Percentiles rank a stretch among this genome's conserved stretches.
phyloP scores from a whole-genome alignment of 2,113 vertebrate species.

The Percina caprodes region DNA sequence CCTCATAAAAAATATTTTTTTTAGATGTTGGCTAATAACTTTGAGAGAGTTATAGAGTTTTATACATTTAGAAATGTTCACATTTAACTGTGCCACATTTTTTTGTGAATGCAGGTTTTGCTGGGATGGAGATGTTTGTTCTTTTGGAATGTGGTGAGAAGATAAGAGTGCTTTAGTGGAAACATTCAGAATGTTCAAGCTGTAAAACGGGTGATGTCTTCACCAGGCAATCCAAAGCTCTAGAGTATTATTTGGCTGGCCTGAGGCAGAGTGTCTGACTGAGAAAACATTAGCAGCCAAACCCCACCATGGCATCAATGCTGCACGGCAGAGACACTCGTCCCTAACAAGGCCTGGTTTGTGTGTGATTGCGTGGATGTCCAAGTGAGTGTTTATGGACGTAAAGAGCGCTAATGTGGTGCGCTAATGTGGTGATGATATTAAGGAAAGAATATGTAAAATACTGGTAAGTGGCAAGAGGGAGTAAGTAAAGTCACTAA shows the following conservation, averaged over 20 bases:
- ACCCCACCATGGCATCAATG: slow-evolving; percentile 32
- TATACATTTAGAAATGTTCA: background rate
- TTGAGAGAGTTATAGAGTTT: background rate
- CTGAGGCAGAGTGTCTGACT: slow-evolving; percentile 43
- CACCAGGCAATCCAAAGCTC: slow-evolving; percentile 58
- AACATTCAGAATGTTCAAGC: slow-evolving; percentile 35
- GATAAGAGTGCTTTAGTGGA: slow-evolving; percentile 53
- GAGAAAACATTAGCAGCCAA: slow-evolving; percentile 68
- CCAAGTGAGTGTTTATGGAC: slow-evolving; percentile 15
- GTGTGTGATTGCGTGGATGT: slow-evolving; percentile 22
- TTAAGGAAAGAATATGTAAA: background rate
- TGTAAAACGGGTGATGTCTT: slow-evolving; percentile 74
- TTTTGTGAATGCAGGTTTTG: slow-evolving; percentile 25
- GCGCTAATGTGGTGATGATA: slow-evolving; percentile 30
- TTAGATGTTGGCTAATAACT: background rate
- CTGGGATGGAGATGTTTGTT: slow-evolving; percentile 21
- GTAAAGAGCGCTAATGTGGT: slow-evolving; percentile 25
- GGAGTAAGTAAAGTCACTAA: background rate
- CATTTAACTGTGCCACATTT: background rate
- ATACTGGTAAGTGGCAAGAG: background rate
- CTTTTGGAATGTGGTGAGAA: slow-evolving; percentile 18
- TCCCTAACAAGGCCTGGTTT: slow-evolving; percentile 48
- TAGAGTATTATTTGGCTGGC: slow-evolving; percentile 59
- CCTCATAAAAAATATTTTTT: background rate
- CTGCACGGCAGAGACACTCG: slow-evolving; percentile 28